Base-by-base conservation (phyloP, 2,113 vertebrate species). In the Apeltes quadracus region DNA sequence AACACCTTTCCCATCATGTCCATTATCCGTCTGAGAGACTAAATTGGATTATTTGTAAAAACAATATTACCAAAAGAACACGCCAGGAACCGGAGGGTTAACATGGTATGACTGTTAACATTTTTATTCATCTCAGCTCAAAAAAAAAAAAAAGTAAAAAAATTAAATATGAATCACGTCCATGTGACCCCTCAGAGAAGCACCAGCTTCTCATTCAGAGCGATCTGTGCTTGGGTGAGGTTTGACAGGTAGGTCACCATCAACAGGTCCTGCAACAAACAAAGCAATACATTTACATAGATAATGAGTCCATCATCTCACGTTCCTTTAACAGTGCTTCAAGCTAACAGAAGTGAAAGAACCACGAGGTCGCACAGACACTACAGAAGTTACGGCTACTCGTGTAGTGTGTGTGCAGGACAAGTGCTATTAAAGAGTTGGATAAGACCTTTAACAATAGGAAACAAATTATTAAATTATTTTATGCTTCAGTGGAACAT, bases 231-330 rank as follows among this genome's bases (percentile, higher is more conserved):
- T 90, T 97, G 96, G 22, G 97, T 98, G 74, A 98, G 95, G 84
- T 98, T 98, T 55, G 97, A 93, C 91, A 98, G 90, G 89, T 98
- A 98, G 61, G 96, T 98, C 91, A 98, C 97, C 97, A 97, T 98
- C 93, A 98, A 86, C 25, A 97, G 89, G 84, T 98, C 96, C 96
- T 98, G 89, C 38, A 85, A 90, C 22, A 86, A 34, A 50, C 11
- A 23, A 73, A 48, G 82, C n/a, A 64, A 2, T 41, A 18, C 58
- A 11, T 59, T 75, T 73, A 94, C 90, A 57, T 5, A 6, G 7
- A 34, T 7, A 2, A 25, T 20, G 16, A 44, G 56, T 25, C 2
- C 0, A 25, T 18, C 23, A n/a, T 15, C n/a, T 38, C 1, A 12
- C 5, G 29, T 20, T 57, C 18, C 22, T 61, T 38, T 1, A 3